Evolutionary conservation across 2,888 invertebrate species (phyloP).

Genomic region (Sinhomidia bicolor): DNA sequence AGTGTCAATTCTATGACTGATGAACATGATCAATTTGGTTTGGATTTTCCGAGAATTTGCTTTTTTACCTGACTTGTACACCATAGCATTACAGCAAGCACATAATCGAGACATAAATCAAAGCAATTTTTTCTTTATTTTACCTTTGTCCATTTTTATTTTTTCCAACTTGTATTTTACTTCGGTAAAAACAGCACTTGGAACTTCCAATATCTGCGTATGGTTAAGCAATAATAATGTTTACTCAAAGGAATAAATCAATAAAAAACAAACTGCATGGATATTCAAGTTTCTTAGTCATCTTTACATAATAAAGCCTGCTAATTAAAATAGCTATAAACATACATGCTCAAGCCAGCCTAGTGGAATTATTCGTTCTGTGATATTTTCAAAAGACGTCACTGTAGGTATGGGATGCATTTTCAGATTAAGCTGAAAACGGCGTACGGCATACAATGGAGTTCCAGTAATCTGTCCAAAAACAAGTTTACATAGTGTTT

Average conservation of each 20-base stretch:
- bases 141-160: conserved; percentile 15
- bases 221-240: not conserved
- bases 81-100: no score
- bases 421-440: conserved; percentile 53
- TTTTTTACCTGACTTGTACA: not conserved
- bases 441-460: conserved; percentile 55
- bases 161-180: conserved; percentile 51
- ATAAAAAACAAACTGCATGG: no score
- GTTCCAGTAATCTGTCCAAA: conserved; percentile 61
- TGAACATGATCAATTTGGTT: not conserved
- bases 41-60: not conserved
- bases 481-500: not conserved
- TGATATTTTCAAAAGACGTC: conserved; percentile 61
- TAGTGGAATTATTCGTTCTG: conserved; percentile 52
- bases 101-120: not conserved
- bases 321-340: not conserved
- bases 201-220: conserved; percentile 60
- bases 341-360: conserved; percentile 65
- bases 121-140: not conserved
- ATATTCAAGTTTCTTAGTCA: no score
- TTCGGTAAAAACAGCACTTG: conserved; percentile 49
- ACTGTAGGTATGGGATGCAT: conserved; percentile 30
- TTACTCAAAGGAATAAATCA: no score
- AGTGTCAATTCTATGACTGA: not conserved
- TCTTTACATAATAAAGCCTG: no score